Conservation (phyloP, 2,888 invertebrate genomes). For the Urechis unicinctus region DNA sequence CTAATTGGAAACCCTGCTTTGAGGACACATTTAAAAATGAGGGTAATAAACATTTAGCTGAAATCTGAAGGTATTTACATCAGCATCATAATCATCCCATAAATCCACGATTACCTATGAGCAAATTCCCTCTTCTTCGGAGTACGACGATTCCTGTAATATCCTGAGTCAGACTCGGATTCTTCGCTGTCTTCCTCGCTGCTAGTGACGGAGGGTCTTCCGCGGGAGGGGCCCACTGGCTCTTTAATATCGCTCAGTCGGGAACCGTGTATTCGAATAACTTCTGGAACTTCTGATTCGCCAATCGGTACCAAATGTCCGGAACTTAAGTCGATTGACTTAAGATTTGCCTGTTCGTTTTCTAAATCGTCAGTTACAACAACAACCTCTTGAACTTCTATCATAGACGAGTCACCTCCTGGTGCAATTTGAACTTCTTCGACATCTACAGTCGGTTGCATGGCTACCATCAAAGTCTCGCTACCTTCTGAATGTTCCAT, state of each 20-base stretch:
- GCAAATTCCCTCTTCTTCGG: slow-evolving; percentile 20
- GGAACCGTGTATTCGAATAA: not conserved
- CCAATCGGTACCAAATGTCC: too few species aligned
- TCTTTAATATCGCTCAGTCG: not conserved
- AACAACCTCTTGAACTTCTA: slow-evolving; percentile 21
- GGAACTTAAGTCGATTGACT: too few species aligned
- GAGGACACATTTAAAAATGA: too few species aligned
- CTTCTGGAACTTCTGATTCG: too few species aligned
- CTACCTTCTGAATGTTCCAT: not conserved
- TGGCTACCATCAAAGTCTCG: slow-evolving; percentile 16
- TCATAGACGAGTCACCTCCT: not conserved
- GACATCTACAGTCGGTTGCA: slow-evolving; percentile 18
- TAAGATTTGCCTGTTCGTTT: too few species aligned
- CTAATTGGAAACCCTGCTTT: too few species aligned
- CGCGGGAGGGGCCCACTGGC: not conserved
- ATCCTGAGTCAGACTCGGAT: slow-evolving; percentile 11
- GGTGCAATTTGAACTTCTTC: not conserved
- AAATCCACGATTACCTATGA: slow-evolving; percentile 13
- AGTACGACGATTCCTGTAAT: slow-evolving; percentile 6
- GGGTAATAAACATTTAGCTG: too few species aligned
- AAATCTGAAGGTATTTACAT: too few species aligned
- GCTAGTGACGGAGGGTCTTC: not conserved
- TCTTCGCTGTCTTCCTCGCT: not conserved
- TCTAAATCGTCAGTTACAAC: slow-evolving; percentile 13
- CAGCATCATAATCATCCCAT: not conserved